Evolutionary conservation across 2,113 vertebrate species (phyloP), one percentile per base, ranked within the genome.

Genomic region (Triplophysa rosa): DNA sequence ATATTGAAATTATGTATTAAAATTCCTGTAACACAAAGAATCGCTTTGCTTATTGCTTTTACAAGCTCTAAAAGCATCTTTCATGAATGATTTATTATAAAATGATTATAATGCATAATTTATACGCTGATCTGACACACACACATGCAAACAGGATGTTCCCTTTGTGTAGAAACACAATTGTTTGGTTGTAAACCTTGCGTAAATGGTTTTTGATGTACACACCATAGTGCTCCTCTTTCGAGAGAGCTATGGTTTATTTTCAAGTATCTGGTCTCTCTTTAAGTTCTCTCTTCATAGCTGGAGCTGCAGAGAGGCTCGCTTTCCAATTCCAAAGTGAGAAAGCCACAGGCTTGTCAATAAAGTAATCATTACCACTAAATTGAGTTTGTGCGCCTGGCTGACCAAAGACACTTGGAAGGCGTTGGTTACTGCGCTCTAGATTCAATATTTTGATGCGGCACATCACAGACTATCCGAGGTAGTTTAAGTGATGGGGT

Each of bases 321-420:
- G 61, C 17, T 75, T 65, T 79, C 58, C 69, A 66, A 69, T 40
- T 62, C 64, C 62, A 24, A 17, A 79, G 42, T 71, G 47, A 64
- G 67, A 9, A 10, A 61, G 63, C 81, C 76, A 82, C 45, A 45
- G 82, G 64, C 69, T 59, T 81, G 79, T 84, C 83, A 84, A 84
- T 84, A 84, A 81, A 78, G 69, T 81, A 81, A 84, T 84, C 75
- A 81, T 84, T 81, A 84, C 23, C 63, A 75, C 65, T 78, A 81
- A 78, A 84, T 84, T 84, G 83, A 71, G 80, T 79, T 79, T 82
- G 71, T 80, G 78, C 77, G 70, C 73, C 74, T 80, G 24, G 23
- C 68, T 62, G 64, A 69, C 79, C 74, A 67, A 68, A 80, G 74
- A 65, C 74, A 80, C 83, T 81, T 78, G 59, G 68, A 78, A 79